Conservation (phyloP, 2,797 vertebrate genomes). For the Clarias pachynema region DNA sequence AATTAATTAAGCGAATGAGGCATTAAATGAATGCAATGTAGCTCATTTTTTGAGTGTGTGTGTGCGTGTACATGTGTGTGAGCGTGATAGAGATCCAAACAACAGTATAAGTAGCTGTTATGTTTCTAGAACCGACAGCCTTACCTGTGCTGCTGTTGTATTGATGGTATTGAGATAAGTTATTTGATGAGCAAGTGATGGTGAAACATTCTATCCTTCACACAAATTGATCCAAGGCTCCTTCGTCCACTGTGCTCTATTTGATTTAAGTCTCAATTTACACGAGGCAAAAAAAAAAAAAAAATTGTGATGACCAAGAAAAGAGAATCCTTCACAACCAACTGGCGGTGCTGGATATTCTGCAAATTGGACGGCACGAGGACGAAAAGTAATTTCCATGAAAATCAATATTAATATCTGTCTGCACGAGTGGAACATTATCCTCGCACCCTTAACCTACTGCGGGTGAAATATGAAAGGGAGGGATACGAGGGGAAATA, state of each 20-base stretch:
- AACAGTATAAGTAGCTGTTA: conserved; percentile 20
- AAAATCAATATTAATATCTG: conserved; percentile 59
- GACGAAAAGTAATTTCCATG: conserved; percentile 55
- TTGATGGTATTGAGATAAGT: conserved; percentile 28
- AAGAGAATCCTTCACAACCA: conserved; percentile 44
- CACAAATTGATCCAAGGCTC: conserved; percentile 34
- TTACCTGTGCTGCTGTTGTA: conserved; percentile 19
- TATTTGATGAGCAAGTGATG: conserved; percentile 36
- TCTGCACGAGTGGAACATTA: conserved; percentile 50
- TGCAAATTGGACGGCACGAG: conserved; percentile 51
- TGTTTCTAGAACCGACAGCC: neutral
- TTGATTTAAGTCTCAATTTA: conserved; percentile 52
- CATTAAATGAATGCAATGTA: conserved; percentile 72
- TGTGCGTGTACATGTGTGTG: conserved; percentile 31
- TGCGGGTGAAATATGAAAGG: conserved; percentile 52
- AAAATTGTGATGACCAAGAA: conserved; percentile 40
- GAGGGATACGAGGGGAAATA: conserved; percentile 26
- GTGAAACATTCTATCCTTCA: conserved; percentile 43
- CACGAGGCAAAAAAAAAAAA: conserved; percentile 15
- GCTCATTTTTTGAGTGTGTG: conserved; percentile 43
- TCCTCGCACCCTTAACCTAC: conserved; percentile 46
- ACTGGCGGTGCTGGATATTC: conserved; percentile 36
- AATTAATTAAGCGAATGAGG: conserved; percentile 75
- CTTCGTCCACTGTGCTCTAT: conserved; percentile 18
- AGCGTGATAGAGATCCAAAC: neutral